Conservation (phyloP, 1,140 invertebrate genomes). For the Lepidurus packardi region DNA sequence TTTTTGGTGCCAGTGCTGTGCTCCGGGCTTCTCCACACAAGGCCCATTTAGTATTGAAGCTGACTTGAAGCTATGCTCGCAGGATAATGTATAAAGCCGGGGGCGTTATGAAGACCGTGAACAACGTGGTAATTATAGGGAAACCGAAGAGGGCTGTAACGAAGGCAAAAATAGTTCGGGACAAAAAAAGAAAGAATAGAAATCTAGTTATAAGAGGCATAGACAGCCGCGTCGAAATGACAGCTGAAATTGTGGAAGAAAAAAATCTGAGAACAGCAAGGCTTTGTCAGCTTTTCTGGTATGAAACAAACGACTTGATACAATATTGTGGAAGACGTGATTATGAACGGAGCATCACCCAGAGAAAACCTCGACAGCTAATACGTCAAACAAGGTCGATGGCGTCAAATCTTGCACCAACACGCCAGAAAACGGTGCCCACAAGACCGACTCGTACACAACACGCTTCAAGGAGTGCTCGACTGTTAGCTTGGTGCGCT, state of each 20-base stretch:
- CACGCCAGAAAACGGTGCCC: not conserved
- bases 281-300: too few species aligned
- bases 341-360: not conserved
- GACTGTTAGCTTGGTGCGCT: not conserved
- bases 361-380: not conserved
- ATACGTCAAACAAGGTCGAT: slow-evolving; percentile 14
- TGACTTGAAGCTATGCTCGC: not conserved
- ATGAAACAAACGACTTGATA: too few species aligned
- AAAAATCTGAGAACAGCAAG: too few species aligned
- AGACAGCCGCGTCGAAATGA: too few species aligned
- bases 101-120: not conserved
- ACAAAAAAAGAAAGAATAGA: not conserved
- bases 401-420: not conserved
- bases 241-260: too few species aligned
- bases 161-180: not conserved
- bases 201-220: not conserved
- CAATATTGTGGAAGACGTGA: too few species aligned
- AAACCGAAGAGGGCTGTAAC: not conserved
- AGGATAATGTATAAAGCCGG: not conserved
- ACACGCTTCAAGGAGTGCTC: not conserved
- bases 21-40: too few species aligned
- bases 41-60: not conserved
- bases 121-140: not conserved
- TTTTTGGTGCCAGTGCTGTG: too few species aligned
- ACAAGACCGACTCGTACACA: not conserved